Percentiles rank a stretch among this genome's conserved stretches.
Evolutionary conservation across 2,797 vertebrate species (phyloP).

Genomic region (Xiphophorus birchmanni): DNA sequence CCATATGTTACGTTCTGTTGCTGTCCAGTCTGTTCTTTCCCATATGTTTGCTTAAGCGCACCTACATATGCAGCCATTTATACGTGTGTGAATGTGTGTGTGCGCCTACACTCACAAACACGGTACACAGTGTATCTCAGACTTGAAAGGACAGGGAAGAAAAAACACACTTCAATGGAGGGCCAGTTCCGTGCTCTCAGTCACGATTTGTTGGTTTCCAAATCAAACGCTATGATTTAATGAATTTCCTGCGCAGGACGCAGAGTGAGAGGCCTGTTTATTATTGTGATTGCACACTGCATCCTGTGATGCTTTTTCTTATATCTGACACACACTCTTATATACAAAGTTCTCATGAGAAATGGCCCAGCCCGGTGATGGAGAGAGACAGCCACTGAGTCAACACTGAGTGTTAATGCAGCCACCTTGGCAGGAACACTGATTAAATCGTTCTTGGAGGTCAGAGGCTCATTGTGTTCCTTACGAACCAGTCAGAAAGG

Average conservation of each 20-base stretch:
- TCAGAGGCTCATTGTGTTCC: slow-evolving; percentile 74
- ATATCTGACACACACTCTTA: slow-evolving; percentile 75
- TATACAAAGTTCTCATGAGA: slow-evolving; percentile 81
- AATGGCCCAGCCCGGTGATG: slow-evolving; percentile 64
- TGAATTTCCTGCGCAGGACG: slow-evolving; percentile 82
- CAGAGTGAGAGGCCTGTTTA: slow-evolving; percentile 80
- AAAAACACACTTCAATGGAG: slow-evolving; percentile 80
- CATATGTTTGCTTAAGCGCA: slow-evolving; percentile 59
- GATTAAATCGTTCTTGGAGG: slow-evolving; percentile 61
- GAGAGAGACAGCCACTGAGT: slow-evolving; percentile 36
- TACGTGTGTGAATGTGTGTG: slow-evolving; percentile 49
- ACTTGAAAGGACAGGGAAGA: slow-evolving; percentile 77
- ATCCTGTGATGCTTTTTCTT: slow-evolving; percentile 82
- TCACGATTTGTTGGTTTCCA: slow-evolving; percentile 82
- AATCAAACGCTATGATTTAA: slow-evolving; percentile 86
- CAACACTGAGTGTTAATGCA: slow-evolving; percentile 19
- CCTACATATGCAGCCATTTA: slow-evolving; percentile 36
- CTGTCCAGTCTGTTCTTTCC: slow-evolving; percentile 42
- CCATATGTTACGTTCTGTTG: slow-evolving; percentile 52
- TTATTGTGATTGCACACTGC: slow-evolving; percentile 82
- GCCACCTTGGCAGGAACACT: slow-evolving; percentile 65
- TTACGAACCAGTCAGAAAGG: slow-evolving; percentile 62
- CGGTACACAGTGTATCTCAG: slow-evolving; percentile 74
- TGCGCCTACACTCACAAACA: slow-evolving; percentile 75
- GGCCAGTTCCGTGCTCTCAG: slow-evolving; percentile 78